These are phyloP conservation scores for Mesaphorura yosii DNA, from an alignment of 1,140 invertebrate genomes.

Conservation along the genomic window DNA sequence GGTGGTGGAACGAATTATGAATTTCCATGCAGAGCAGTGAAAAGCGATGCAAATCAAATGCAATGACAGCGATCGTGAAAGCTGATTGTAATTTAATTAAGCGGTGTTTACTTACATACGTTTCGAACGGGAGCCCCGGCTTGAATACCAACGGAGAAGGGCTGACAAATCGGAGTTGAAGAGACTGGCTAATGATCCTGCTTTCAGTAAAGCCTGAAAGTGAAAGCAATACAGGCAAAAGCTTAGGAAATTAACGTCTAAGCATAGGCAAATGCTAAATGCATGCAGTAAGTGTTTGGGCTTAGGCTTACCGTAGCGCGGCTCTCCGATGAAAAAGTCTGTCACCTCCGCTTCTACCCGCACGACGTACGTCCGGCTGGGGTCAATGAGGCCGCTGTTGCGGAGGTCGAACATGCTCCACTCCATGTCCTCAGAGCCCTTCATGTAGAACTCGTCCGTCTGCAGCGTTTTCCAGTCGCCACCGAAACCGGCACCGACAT, in stretches of 20 bases:
- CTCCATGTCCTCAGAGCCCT: too few species aligned
- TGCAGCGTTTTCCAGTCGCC: background rate
- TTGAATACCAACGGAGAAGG: conserved; percentile 44
- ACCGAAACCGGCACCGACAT: too few species aligned
- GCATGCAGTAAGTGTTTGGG: conserved; percentile 3
- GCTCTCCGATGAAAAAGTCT: conserved; percentile 36
- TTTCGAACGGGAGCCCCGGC: conserved; percentile 43
- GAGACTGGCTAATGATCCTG: conserved; percentile 39
- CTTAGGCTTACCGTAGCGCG: conserved; percentile 25
- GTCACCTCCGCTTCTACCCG: conserved; percentile 34
- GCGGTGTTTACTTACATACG: conserved; percentile 38
- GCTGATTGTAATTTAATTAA: background rate
- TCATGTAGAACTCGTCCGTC: background rate
- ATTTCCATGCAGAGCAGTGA: too few species aligned
- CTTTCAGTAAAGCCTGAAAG: conserved; percentile 41
- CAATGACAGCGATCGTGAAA: too few species aligned
- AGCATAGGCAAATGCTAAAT: conserved; percentile 16
- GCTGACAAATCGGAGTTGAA: conserved; percentile 44
- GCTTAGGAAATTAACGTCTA: too few species aligned
- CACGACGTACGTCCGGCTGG: conserved; percentile 20
- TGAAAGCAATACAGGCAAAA: conserved; percentile 23
- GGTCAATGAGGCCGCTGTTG: too few species aligned
- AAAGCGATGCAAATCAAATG: too few species aligned
- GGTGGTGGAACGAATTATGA: too few species aligned
- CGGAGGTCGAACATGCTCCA: too few species aligned